Base-by-base conservation (phyloP, 2,113 vertebrate species). In the Acanthisitta chloris region DNA sequence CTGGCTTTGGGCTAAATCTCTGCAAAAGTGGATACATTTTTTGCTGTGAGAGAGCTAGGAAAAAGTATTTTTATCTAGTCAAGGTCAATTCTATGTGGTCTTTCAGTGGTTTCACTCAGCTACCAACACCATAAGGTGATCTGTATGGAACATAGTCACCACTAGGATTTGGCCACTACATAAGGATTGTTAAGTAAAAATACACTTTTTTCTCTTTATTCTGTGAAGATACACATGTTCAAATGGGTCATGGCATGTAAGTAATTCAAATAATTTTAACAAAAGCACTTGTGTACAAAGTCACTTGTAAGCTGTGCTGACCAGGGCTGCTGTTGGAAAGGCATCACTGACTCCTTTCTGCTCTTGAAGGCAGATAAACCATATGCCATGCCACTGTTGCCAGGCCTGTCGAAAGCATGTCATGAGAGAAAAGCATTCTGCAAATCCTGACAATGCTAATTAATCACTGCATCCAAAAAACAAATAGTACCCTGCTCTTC, bases 351-450 rank as follows among this genome's bases (percentile, higher is more conserved):
- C 10, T 34, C 0, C 0, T 45, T 62, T 64, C 42, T 72, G 45
- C 29, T 72, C 43, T 23, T 49, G 36, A 81, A 88, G 57, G 36
- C 19, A 55, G 42, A 24, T 16, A 54, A 73, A 65, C 10, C 0
- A 0, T 24, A 51, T 0, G 1, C 42, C 19, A 43, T 12, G 45
- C 31, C 55, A 36, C 34, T 38, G 23, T 19, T 2, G 0, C 36
- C 29, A 33, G 2, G 38, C 29, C 64, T 77, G 18, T n/a, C 0
- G 1, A 48, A 84, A 36, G 6, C 3, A 16, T 4, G 6, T n/a
- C 43, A 40, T 34, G 42, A 67, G 14, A 85, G 64, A 49, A 72
- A 72, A 82, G 29, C 21, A 16, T 77, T 42, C 21, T 36, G 24
- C 46, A 74, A 70, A 54, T 62, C 51, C 45, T 91, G 52, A 49